phyloP scores from a whole-genome alignment of 2,113 vertebrate species.

The Cyanoramphus novaezelandiae region DNA sequence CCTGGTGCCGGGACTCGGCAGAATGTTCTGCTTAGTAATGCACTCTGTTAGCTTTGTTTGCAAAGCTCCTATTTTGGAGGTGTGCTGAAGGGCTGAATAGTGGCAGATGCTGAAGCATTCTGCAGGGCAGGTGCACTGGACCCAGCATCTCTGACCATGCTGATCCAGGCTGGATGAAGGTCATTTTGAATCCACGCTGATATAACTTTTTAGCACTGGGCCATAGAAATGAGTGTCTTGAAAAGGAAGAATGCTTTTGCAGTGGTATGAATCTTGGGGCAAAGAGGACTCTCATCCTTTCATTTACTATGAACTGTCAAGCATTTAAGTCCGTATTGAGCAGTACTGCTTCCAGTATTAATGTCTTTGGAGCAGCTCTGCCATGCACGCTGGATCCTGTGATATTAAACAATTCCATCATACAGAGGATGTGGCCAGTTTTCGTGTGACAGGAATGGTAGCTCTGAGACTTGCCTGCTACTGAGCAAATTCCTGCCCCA shows the following conservation, averaged over 20 bases:
- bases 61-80: slow-evolving; percentile 53
- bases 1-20: slow-evolving; percentile 53
- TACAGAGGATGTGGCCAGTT: not conserved
- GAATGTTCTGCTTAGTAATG: slow-evolving; percentile 68
- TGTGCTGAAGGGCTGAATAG: slow-evolving; percentile 19
- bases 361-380: not conserved
- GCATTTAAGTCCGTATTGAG: not conserved
- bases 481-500: not conserved
- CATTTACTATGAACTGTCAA: not conserved
- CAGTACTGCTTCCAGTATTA: not conserved
- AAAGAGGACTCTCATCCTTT: not conserved
- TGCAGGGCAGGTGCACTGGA: slow-evolving; percentile 11
- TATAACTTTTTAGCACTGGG: not conserved
- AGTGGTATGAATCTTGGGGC: not conserved
- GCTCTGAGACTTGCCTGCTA: not conserved
- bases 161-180: not conserved
- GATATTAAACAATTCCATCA: slow-evolving; percentile 37
- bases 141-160: not conserved
- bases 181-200: not conserved
- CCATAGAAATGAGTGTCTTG: not conserved
- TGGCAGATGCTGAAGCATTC: slow-evolving; percentile 38
- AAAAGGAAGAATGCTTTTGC: not conserved
- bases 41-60: slow-evolving; percentile 23
- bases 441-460: not conserved
- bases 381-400: not conserved